Percentiles rank a stretch among this genome's conserved stretches.
phyloP scores from a whole-genome alignment of 53 echinoderm and acorn worm genomes.

The Echinometra lucunter region DNA sequence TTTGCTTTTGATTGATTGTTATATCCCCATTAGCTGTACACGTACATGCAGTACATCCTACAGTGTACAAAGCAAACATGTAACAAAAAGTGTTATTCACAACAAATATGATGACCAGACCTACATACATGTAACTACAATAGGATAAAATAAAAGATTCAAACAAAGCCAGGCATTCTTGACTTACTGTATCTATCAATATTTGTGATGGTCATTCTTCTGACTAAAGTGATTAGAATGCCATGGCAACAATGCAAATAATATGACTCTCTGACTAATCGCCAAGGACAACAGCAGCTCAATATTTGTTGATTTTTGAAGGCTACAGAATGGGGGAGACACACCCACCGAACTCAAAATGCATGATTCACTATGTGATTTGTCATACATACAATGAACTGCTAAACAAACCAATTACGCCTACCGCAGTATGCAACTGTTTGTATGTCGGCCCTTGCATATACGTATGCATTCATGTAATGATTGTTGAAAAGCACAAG shows the following conservation, averaged over 20 bases:
- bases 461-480: neutral
- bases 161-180: conserved; percentile 14
- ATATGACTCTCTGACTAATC: neutral
- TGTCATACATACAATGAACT: conserved; percentile 25
- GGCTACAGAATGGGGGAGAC: neutral
- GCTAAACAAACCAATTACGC: neutral
- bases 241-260: conserved; percentile 55
- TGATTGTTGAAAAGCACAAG: neutral
- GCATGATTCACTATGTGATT: conserved; percentile 34
- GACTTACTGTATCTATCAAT: conserved; percentile 55
- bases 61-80: no score
- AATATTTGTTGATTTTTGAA: conserved; percentile 31
- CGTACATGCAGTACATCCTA: neutral
- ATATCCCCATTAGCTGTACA: no score
- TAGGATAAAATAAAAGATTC: neutral
- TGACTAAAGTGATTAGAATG: neutral
- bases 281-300: conserved; percentile 17
- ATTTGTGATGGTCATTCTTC: conserved; percentile 57
- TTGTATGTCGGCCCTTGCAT: neutral
- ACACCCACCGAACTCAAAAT: conserved; percentile 37
- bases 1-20: no score
- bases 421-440: neutral
- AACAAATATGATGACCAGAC: neutral
- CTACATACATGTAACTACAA: neutral
- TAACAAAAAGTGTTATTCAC: neutral